phyloP scores from a whole-genome alignment of 2,113 vertebrate species.

The Paedocypris sp. region DNA sequence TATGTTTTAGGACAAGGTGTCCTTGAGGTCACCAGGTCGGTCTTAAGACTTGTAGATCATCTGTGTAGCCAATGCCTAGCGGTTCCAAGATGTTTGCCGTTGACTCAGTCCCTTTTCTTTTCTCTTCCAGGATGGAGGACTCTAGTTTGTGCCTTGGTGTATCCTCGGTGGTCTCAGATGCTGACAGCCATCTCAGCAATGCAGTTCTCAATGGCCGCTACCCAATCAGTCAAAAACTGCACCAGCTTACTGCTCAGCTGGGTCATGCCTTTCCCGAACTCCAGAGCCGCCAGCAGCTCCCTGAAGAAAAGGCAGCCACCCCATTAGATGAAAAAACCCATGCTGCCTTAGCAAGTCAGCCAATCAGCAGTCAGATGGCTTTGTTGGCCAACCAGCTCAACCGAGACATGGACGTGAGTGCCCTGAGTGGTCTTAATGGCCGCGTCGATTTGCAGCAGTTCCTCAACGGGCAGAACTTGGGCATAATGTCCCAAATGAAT shows the following conservation, averaged over 20 bases:
- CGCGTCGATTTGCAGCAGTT: conserved; percentile 96
- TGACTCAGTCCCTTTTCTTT: conserved; percentile 33
- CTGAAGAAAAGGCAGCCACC: conserved; percentile 76
- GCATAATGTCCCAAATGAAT: conserved; percentile 98
- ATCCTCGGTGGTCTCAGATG: conserved; percentile 81
- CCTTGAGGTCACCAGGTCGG: too few relatives aligned
- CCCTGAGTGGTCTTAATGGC: conserved; percentile 75
- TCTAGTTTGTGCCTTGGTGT: conserved; percentile 98
- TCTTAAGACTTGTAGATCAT: too few relatives aligned
- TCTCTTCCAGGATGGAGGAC: conserved; percentile 87
- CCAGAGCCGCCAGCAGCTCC: conserved; percentile 80
- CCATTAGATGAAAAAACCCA: conserved; percentile 88
- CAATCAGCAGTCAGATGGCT: conserved; percentile 94
- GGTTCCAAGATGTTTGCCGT: too few relatives aligned
- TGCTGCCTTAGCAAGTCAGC: conserved; percentile 78
- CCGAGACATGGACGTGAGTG: conserved; percentile 78
- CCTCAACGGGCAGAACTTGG: conserved; percentile 92
- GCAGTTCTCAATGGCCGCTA: conserved; percentile 95
- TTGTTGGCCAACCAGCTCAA: conserved; percentile 89
- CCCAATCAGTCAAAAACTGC: conserved; percentile 97
- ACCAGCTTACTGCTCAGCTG: conserved; percentile 91
- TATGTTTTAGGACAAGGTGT: too few relatives aligned
- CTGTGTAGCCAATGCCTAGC: neutral
- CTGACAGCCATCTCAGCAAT: conserved; percentile 81
- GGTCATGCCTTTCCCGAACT: conserved; percentile 93